phyloP scores from a whole-genome alignment of 2,888 invertebrate species.

The Tanypteryx hageni region DNA sequence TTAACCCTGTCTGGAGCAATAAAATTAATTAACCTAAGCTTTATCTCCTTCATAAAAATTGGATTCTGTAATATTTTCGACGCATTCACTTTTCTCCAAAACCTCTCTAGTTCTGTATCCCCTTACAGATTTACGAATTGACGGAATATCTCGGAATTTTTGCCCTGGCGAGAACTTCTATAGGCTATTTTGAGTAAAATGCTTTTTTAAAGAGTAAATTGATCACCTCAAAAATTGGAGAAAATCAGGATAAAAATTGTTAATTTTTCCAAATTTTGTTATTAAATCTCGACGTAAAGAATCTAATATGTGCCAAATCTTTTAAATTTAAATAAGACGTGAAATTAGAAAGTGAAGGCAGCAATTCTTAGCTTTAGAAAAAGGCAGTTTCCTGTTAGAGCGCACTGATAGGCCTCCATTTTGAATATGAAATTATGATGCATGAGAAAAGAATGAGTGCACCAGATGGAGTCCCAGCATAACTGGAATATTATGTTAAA shows the following conservation, averaged over 20 bases:
- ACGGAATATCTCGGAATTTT: not conserved
- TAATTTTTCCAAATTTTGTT: not conserved
- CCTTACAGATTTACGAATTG: conserved; percentile 21
- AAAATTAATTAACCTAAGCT: conserved; percentile 23
- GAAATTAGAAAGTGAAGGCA: conserved; percentile 19
- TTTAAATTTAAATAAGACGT: conserved; percentile 1
- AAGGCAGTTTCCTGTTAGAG: conserved; percentile 43
- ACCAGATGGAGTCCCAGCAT: not conserved
- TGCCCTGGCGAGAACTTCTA: not conserved
- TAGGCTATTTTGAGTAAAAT: not conserved
- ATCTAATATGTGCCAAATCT: not conserved
- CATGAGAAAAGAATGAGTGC: conserved; percentile 19
- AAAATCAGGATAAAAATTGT: not conserved
- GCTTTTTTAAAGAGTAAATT: not conserved
- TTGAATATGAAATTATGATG: conserved; percentile 19
- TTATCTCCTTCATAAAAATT: conserved; percentile 3
- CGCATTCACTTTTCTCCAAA: not conserved
- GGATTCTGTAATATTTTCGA: not conserved
- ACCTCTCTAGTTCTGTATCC: conserved; percentile 43
- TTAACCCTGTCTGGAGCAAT: conserved; percentile 32
- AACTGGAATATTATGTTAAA: not conserved
- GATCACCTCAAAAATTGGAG: not conserved
- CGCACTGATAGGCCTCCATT: conserved; percentile 5
- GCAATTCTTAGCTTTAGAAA: conserved; percentile 27
- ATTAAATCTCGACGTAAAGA: not conserved